Conservation (phyloP, 2,797 vertebrate genomes). For the Lutjanus argentimaculatus region DNA sequence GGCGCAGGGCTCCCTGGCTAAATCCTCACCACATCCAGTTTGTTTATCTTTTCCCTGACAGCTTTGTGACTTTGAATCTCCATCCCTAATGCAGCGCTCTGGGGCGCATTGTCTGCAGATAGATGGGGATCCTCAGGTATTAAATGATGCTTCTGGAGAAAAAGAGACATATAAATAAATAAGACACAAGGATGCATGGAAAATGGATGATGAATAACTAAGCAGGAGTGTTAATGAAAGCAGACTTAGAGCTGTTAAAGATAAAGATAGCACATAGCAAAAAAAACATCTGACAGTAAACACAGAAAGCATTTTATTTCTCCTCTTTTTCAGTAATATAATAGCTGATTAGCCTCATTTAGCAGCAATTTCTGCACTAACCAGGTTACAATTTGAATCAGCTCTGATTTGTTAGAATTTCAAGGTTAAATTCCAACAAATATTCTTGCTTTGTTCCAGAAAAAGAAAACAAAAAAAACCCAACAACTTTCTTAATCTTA, state of each 20-base stretch:
- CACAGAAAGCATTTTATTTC: not conserved
- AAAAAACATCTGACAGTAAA: not conserved
- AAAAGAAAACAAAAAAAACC: not conserved
- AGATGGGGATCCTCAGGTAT: constrained; percentile 46
- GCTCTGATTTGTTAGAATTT: not conserved
- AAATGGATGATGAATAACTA: constrained; percentile 24
- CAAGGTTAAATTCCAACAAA: constrained; percentile 12
- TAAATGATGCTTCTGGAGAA: constrained; percentile 30
- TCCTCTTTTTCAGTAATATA: not conserved
- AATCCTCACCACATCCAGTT: constrained; percentile 54
- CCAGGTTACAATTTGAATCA: not conserved
- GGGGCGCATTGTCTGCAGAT: constrained; percentile 46
- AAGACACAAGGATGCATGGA: constrained; percentile 23
- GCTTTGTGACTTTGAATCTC: constrained; percentile 63
- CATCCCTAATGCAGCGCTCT: constrained; percentile 37
- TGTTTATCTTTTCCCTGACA: constrained; percentile 61
- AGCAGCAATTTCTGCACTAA: not conserved
- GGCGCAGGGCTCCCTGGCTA: constrained; percentile 19
- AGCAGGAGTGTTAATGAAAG: constrained; percentile 16
- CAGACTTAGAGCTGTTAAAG: constrained; percentile 18
- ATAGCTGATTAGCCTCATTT: not conserved
- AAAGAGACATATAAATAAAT: not conserved
- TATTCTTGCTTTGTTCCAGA: not conserved
- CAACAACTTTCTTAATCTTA: not conserved
- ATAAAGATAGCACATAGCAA: constrained; percentile 4